A percentile compares a stretch with the other conserved stretches of the same genome.
phyloP scores from a whole-genome alignment of 2,888 invertebrate genomes.

The Lomographa bimaculata region DNA sequence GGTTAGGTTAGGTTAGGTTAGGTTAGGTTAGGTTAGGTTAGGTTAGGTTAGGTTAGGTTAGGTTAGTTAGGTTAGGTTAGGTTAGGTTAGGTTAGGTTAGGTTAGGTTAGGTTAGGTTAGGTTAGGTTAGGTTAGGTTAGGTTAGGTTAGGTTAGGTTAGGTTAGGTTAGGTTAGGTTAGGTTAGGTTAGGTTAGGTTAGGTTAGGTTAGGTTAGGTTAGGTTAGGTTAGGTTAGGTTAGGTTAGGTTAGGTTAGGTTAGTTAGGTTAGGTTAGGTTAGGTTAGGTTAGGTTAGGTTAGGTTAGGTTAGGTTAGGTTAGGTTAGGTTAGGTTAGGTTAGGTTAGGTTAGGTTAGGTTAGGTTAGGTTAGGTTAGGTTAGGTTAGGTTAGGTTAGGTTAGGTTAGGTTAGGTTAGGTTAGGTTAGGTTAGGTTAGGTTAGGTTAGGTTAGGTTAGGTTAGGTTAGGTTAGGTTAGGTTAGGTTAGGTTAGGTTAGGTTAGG shows the following conservation, averaged over 20 bases:
- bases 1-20: conserved; percentile 13
- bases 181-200: conserved; percentile 22
- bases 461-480: conserved; percentile 26
- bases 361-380: conserved; percentile 25
- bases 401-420: conserved; percentile 20
- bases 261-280: conserved; percentile 22
- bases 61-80: conserved; percentile 16
- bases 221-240: conserved; percentile 25
- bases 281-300: conserved; percentile 22
- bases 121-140: conserved; percentile 11
- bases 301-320: conserved; percentile 17
- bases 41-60: conserved; percentile 15
- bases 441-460: conserved; percentile 27
- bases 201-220: conserved; percentile 25
- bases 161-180: conserved; percentile 18
- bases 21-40: conserved; percentile 15
- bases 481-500: conserved; percentile 26
- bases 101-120: conserved; percentile 17
- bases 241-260: conserved; percentile 25
- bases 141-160: conserved; percentile 16
- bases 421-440: conserved; percentile 25
- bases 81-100: conserved; percentile 15
- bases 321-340: conserved; percentile 24
- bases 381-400: conserved; percentile 26
- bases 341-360: conserved; percentile 23